Evolutionary conservation across 2,113 vertebrate species (phyloP), one percentile per base, ranked within the genome.

Genomic region (Lipophrys pholis): DNA sequence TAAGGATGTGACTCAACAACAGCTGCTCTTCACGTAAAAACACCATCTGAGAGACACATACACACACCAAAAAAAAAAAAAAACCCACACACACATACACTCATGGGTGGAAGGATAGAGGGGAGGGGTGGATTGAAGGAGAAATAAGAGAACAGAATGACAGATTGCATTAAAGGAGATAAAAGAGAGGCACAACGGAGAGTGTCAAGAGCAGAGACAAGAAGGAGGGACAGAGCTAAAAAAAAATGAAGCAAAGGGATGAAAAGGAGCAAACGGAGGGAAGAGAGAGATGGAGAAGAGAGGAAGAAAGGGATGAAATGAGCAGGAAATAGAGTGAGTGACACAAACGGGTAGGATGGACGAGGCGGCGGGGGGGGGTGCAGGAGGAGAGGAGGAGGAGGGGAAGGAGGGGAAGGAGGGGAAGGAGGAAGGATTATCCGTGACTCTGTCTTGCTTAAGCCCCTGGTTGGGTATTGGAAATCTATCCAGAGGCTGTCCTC

Each of bases 371-470:
- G 67, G 48, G 46, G 42, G 56, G 50, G 53, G 48, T 48, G 35
- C 41, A 5, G 41, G 41, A 49, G 51, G 12, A 7, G 38, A 63
- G 55, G 60, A 15, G 55, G 56, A 63, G 21, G 50, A 71, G 60
- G 53, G 46, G 68, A 43, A 54, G 45, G 43, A 52, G 38, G 56
- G 58, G 58, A 52, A 62, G 59, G 61, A 60, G 58, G 61, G 72
- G 65, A 73, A 82, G 70, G 42, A 60, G 54, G 79, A 55, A 82
- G 85, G 90, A 90, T 92, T 87, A 89, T 78, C 78, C 10, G 12
- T 46, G 71, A 73, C 79, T 88, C 69, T 83, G 76, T 88, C 85
- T 88, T 79, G 77, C 78, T 90, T 89, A 90, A 91, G 91, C 84
- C 68, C 70, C 78, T 76, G 73, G 74, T 73, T 86, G 75, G 52